Percentiles rank a stretch among this genome's conserved stretches.
Conservation (phyloP, 2,797 vertebrate genomes). For the Champsocephalus gunnari region DNA sequence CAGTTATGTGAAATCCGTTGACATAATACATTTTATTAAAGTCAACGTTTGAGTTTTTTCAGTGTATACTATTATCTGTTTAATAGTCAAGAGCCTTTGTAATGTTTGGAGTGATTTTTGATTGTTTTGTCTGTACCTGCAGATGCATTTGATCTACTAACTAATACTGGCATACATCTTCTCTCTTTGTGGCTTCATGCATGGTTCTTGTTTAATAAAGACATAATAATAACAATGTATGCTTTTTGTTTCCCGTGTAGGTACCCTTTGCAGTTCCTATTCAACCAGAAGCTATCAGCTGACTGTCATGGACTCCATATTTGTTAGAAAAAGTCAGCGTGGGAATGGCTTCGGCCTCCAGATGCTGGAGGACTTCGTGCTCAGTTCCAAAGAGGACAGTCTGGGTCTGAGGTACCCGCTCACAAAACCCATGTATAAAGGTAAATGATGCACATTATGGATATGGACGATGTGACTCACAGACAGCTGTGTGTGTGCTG, state of each 20-base stretch:
- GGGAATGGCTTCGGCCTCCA: slow-evolving; percentile 84
- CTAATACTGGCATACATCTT: too few relatives aligned
- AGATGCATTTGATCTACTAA: too few relatives aligned
- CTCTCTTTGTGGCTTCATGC: too few relatives aligned
- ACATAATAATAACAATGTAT: not conserved
- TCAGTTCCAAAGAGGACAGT: slow-evolving; percentile 83
- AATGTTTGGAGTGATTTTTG: too few relatives aligned
- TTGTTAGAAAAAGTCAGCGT: slow-evolving; percentile 86
- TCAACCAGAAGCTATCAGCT: slow-evolving; percentile 82
- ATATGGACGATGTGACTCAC: not conserved
- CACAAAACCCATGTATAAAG: slow-evolving; percentile 84
- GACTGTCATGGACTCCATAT: slow-evolving; percentile 91
- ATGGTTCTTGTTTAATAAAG: too few relatives aligned
- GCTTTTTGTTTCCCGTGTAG: slow-evolving; percentile 69
- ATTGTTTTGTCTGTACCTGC: too few relatives aligned
- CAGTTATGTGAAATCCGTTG: too few relatives aligned
- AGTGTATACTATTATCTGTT: too few relatives aligned
- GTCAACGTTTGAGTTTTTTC: too few relatives aligned
- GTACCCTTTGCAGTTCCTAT: slow-evolving; percentile 74
- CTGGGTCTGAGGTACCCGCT: slow-evolving; percentile 90
- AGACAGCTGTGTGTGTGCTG: not conserved
- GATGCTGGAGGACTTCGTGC: slow-evolving; percentile 91
- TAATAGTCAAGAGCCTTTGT: too few relatives aligned
- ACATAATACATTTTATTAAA: too few relatives aligned
- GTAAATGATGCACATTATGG: slow-evolving; percentile 67